Conservation (phyloP, 2,797 vertebrate genomes). For the Lepidocolaptes lacrymiger region DNA sequence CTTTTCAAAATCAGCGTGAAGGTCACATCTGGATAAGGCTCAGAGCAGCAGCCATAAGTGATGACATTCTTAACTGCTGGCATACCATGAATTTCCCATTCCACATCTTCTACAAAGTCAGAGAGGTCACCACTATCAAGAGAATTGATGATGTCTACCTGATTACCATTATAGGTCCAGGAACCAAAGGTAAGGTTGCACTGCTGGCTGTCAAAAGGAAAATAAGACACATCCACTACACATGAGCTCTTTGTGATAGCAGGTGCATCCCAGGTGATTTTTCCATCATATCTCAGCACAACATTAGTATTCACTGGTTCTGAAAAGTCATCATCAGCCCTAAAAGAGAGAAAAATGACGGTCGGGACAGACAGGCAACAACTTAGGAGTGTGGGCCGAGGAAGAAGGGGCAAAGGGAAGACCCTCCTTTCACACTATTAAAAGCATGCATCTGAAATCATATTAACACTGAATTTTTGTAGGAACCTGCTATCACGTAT, state of each 20-base stretch:
- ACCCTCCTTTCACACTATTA: not conserved
- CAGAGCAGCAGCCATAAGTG: slow-evolving; percentile 96
- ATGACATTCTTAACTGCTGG: slow-evolving; percentile 92
- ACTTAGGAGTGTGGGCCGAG: not conserved
- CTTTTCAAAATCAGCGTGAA: slow-evolving; percentile 94
- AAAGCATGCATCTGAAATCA: not conserved
- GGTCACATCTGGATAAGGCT: slow-evolving; percentile 95
- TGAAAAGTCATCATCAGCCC: slow-evolving; percentile 91
- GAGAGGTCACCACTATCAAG: slow-evolving; percentile 92
- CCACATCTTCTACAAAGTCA: slow-evolving; percentile 95
- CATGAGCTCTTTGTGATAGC: slow-evolving; percentile 97
- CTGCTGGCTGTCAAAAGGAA: slow-evolving; percentile 94
- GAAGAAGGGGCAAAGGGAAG: not conserved
- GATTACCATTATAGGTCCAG: slow-evolving; percentile 98
- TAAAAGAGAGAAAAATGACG: slow-evolving; percentile 57
- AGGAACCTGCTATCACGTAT: not conserved
- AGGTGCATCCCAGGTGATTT: slow-evolving; percentile 95
- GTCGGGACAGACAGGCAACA: not conserved
- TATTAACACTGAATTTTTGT: not conserved
- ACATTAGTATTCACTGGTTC: slow-evolving; percentile 91
- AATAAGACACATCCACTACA: slow-evolving; percentile 95
- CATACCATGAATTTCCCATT: slow-evolving; percentile 98
- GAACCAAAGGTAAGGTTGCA: slow-evolving; percentile 98
- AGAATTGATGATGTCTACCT: slow-evolving; percentile 91
- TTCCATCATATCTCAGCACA: slow-evolving; percentile 92